Evolutionary conservation across 2,797 vertebrate genomes (phyloP), one percentile per base, ranked within the genome.

Genomic region (Saxicola maurus): DNA sequence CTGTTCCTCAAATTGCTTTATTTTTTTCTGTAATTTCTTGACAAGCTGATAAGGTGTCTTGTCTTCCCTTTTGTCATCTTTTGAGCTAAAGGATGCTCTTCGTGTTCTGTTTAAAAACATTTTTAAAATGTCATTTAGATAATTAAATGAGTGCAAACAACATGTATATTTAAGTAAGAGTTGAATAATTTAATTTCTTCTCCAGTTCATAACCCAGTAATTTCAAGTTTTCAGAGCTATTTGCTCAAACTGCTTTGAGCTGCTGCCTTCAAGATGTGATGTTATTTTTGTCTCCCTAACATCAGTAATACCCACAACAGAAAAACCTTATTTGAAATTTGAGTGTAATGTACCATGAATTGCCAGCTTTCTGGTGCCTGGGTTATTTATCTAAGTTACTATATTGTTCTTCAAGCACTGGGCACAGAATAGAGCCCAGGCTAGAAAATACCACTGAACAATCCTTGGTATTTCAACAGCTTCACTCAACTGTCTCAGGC

Each of bases 1-100:
- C 69, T 99, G 99, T 94, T 99, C 99, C 66, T 99, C 99, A 96
- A 99, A 99, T 93, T 99, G 99, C 80, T 98, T 99, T 80, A 99
- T 99, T 97, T 99, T 99, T 97, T 99, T 99, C 96, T 99, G 99
- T 62, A 99, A 97, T 96, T 99, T 99, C 97, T 99, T 99, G 87
- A 98, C 98, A 96, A 99, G 98, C 87, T 99, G 99, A 92, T 99
- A 98, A 16, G 98, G 98, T 89, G 98, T 97, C 12, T 98, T 97
- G 71, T 99, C 99, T 90, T 98, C 98, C 96, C 97, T 98, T 86
- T 97, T 97, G 73, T 97, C 98, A 96, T 99, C 99, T 97, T 98
- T 99, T 93, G 98, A 98, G 96, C 98, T 98, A 81, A 98, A 98
- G 3, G 98, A 99, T 65, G 98, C 98, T 96, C 99, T 98, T 88